phyloP scores from a whole-genome alignment of 2,113 vertebrate species.

The Vidua macroura region DNA sequence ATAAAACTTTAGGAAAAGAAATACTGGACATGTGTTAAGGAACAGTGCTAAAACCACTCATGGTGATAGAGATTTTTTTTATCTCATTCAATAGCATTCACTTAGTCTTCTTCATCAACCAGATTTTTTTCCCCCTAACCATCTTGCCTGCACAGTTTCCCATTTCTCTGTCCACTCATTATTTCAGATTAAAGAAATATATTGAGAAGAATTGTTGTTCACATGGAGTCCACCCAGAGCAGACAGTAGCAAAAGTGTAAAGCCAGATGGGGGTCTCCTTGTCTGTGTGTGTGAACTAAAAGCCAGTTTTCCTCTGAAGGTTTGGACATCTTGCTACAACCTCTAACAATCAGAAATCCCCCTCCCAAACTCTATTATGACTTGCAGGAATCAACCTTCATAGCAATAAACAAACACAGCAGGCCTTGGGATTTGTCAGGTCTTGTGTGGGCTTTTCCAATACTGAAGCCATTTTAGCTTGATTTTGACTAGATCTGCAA shows the following conservation, averaged over 20 bases:
- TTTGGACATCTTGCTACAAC: not conserved
- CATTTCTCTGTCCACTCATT: not conserved
- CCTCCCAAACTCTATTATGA: not conserved
- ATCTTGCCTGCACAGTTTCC: not conserved
- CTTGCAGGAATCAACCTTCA: not conserved
- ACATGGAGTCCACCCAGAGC: not conserved
- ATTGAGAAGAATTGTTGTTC: not conserved
- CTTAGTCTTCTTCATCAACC: not conserved
- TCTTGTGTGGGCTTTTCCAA: not conserved
- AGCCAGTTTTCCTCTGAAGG: not conserved
- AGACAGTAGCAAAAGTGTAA: not conserved
- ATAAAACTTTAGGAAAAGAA: not conserved
- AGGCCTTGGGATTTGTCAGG: not conserved
- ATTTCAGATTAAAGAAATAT: not conserved
- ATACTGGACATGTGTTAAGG: not conserved
- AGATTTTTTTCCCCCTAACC: accelerated
- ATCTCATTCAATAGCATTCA: not conserved
- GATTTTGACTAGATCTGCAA: not conserved
- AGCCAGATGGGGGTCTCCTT: not conserved
- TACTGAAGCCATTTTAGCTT: not conserved
- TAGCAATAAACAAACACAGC: not conserved
- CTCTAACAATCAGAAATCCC: not conserved
- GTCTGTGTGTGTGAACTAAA: not conserved
- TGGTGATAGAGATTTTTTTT: not conserved
- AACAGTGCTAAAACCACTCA: not conserved